Evolutionary conservation across 1,140 invertebrate species (phyloP).

Genomic region (Mylabris phalerata): DNA sequence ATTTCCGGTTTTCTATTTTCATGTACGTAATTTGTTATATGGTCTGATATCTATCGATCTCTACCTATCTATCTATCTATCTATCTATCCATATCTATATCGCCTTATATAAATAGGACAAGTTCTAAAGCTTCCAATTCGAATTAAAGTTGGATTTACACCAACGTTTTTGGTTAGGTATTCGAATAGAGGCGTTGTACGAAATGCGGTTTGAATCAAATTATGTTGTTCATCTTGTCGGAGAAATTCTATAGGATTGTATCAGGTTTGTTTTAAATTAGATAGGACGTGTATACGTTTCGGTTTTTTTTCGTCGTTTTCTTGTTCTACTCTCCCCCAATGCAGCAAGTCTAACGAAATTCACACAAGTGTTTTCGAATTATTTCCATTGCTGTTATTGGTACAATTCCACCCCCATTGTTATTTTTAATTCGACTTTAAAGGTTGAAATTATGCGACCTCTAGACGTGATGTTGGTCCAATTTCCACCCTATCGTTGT

Average conservation of each 20-base stretch:
- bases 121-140: constrained; percentile 20
- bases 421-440: no score
- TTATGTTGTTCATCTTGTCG: constrained; percentile 33
- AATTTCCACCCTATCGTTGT: no score
- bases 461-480: no score
- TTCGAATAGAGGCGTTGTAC: constrained; percentile 26
- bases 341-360: no score
- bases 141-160: constrained; percentile 35
- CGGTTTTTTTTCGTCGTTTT: no score
- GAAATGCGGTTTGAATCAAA: constrained; percentile 34
- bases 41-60: background rate
- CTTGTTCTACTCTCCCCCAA: no score
- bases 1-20: no score
- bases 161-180: constrained; percentile 24
- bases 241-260: constrained; percentile 28
- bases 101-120: constrained; percentile 27
- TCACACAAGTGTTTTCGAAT: no score
- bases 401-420: no score
- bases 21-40: background rate
- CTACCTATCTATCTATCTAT: background rate
- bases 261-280: constrained; percentile 30
- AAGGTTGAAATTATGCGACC: no score
- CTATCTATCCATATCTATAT: constrained; percentile 14
- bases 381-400: no score
- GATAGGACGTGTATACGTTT: constrained; percentile 12